A percentile compares a stretch with the other conserved stretches of the same genome.
Evolutionary conservation across 2,888 invertebrate genomes (phyloP).

Genomic region (Stenichneumon culpator): DNA sequence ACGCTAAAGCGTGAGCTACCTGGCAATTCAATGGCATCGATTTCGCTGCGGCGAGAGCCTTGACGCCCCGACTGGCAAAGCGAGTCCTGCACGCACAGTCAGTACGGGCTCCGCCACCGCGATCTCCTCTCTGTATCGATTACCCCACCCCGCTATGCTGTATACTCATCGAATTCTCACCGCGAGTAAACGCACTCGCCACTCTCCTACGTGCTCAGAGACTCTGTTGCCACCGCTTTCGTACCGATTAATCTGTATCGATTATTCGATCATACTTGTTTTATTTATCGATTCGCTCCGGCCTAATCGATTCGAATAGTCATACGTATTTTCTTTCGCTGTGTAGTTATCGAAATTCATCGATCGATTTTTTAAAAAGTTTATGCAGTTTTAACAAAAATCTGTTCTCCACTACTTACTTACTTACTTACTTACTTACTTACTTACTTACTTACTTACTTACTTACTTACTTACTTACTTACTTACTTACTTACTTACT

Average conservation of each 20-base stretch:
- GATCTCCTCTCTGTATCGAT: conserved; percentile 65
- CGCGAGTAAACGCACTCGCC: conserved; percentile 59
- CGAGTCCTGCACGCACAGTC: conserved; percentile 30
- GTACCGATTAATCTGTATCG: not conserved
- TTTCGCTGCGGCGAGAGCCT: conserved; percentile 49
- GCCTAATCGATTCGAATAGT: not conserved
- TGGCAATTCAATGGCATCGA: conserved; percentile 62
- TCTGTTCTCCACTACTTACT: too few relatives aligned
- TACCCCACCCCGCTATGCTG: conserved; percentile 39
- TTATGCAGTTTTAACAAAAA: too few relatives aligned
- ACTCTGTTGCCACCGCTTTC: not conserved
- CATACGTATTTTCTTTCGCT: too few relatives aligned
- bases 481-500: too few relatives aligned
- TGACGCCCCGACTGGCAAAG: conserved; percentile 40
- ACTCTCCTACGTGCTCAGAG: conserved; percentile 47
- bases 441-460: too few relatives aligned
- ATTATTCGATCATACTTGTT: not conserved
- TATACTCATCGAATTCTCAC: conserved; percentile 48
- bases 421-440: too few relatives aligned
- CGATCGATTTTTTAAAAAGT: not conserved
- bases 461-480: too few relatives aligned
- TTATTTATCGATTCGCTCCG: not conserved
- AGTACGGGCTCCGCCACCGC: conserved; percentile 41
- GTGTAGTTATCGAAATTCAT: not conserved
- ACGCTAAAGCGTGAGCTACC: conserved; percentile 51